Percentiles rank a stretch among this genome's conserved stretches.
Conservation (phyloP, 2,113 vertebrate genomes). For the Baryphthengus martii region DNA sequence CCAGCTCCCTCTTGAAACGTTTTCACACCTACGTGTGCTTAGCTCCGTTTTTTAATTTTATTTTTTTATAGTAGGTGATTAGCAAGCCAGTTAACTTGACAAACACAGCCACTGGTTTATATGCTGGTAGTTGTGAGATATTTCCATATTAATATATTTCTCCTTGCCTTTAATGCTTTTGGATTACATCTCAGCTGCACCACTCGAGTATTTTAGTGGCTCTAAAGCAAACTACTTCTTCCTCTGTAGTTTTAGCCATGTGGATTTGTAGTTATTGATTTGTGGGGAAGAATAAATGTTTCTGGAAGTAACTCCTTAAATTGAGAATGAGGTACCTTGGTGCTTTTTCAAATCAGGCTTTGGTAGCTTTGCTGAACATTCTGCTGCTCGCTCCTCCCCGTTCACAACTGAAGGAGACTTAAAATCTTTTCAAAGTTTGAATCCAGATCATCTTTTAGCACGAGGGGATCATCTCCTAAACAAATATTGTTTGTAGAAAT, state of each 20-base stretch:
- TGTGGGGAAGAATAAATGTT: background rate
- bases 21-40: background rate
- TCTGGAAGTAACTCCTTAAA: background rate
- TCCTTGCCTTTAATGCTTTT: background rate
- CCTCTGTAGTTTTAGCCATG: background rate
- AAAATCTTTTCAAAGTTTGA: background rate
- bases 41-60: background rate
- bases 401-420: background rate
- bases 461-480: background rate
- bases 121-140: background rate
- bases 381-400: background rate
- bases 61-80: background rate
- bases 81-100: background rate
- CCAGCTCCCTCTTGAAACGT: background rate
- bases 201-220: background rate
- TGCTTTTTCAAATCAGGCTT: background rate
- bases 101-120: background rate
- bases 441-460: background rate
- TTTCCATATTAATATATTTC: background rate
- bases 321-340: accelerated
- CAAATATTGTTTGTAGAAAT: background rate
- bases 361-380: background rate
- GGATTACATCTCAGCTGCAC: background rate
- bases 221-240: background rate
- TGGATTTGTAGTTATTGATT: background rate